Evolutionary conservation across 2,888 invertebrate species (phyloP).

Genomic region (Drosophila formosana): DNA sequence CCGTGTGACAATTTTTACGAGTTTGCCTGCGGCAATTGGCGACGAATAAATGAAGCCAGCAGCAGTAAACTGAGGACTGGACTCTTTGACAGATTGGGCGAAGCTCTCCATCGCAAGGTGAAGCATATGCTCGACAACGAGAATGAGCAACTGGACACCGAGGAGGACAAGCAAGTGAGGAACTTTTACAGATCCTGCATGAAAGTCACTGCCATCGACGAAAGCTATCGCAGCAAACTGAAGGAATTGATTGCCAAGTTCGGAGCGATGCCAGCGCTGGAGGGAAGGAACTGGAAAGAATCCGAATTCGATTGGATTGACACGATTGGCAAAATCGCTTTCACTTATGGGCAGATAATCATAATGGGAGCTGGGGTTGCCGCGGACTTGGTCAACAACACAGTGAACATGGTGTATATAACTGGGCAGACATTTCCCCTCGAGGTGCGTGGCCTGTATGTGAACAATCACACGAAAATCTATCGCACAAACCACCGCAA

Average conservation of each 20-base stretch:
- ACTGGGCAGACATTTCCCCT: neutral
- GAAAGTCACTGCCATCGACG: conserved; percentile 36
- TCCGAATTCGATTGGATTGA: conserved; percentile 78
- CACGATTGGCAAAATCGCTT: conserved; percentile 61
- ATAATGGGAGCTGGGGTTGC: conserved; percentile 66
- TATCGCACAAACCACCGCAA: neutral
- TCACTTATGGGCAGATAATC: conserved; percentile 62
- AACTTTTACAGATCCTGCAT: conserved; percentile 81
- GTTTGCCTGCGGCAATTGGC: conserved; percentile 82
- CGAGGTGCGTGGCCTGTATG: neutral
- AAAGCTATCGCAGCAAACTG: conserved; percentile 47
- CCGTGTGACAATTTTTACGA: conserved; percentile 82
- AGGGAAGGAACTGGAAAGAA: conserved; percentile 68
- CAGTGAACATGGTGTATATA: neutral
- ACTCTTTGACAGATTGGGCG: conserved; percentile 70
- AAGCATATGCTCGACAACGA: conserved; percentile 47
- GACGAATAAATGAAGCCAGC: conserved; percentile 66
- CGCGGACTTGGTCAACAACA: conserved; percentile 34
- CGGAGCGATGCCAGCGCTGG: conserved; percentile 78
- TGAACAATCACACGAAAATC: neutral
- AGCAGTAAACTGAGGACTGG: conserved; percentile 67
- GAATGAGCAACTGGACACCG: conserved; percentile 52
- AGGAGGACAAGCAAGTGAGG: conserved; percentile 76
- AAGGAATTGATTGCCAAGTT: conserved; percentile 69
- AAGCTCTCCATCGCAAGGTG: conserved; percentile 69